These are phyloP conservation scores for Sthenelais limicola DNA, from an alignment of 2,888 invertebrate genomes.

Conservation along the genomic window DNA sequence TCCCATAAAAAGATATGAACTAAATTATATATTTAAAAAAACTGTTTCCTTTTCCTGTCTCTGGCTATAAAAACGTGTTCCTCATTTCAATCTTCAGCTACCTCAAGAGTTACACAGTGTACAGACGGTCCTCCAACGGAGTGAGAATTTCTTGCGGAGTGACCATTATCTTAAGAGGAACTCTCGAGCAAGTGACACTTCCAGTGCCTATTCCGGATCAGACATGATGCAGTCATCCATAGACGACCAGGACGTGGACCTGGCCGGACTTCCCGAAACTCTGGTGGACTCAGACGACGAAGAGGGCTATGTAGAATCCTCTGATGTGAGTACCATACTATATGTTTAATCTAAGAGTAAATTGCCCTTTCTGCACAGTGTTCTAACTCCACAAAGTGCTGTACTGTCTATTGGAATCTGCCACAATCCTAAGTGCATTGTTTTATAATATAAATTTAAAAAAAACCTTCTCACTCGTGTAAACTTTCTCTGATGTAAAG, in stretches of 20 bases:
- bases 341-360: neutral
- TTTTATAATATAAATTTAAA: too few species aligned
- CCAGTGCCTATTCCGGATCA: slow-evolving; percentile 94
- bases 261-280: slow-evolving; percentile 94
- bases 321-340: slow-evolving; percentile 24
- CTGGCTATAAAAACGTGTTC: neutral
- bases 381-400: too few species aligned
- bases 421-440: too few species aligned
- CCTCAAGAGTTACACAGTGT: slow-evolving; percentile 50
- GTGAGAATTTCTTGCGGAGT: slow-evolving; percentile 46
- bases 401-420: too few species aligned
- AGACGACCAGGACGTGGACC: slow-evolving; percentile 77
- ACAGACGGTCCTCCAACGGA: slow-evolving; percentile 46
- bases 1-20: too few species aligned
- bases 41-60: neutral
- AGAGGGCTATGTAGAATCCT: slow-evolving; percentile 48
- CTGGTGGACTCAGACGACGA: slow-evolving; percentile 54
- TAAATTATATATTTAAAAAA: too few species aligned
- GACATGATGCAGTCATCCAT: slow-evolving; percentile 89
- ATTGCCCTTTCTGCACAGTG: too few species aligned
- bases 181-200: slow-evolving; percentile 92
- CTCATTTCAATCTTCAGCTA: slow-evolving; percentile 42
- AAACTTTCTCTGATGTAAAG: too few species aligned
- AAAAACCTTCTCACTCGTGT: too few species aligned
- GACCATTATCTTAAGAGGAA: slow-evolving; percentile 76